Conservation (phyloP, 2,113 vertebrate genomes). For the Esox niger region DNA sequence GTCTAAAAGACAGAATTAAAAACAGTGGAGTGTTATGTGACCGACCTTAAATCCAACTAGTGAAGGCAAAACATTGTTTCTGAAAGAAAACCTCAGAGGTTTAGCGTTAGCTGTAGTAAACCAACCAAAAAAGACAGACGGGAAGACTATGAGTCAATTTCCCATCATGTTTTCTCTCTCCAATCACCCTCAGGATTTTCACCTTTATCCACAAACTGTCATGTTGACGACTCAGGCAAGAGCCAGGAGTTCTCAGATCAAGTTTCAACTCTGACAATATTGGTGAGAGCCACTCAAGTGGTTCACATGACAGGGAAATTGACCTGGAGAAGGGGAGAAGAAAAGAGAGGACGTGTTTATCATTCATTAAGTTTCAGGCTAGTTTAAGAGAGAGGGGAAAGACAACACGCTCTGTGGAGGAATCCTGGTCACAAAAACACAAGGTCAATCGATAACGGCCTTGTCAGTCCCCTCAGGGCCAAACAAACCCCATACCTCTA, state of each 20-base stretch:
- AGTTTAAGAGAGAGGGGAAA: constrained; percentile 15
- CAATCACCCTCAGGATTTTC: constrained; percentile 31
- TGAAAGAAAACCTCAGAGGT: not conserved
- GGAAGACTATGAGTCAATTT: not conserved
- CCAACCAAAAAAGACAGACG: constrained; percentile 2
- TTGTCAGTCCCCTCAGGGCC: constrained; percentile 5
- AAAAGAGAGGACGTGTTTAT: constrained; percentile 45
- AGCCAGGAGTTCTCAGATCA: constrained; percentile 39
- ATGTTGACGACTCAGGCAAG: constrained; percentile 21
- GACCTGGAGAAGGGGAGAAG: constrained; percentile 39
- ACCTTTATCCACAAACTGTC: constrained; percentile 42
- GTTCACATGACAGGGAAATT: constrained; percentile 53
- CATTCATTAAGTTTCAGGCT: constrained; percentile 45
- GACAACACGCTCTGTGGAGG: constrained; percentile 3
- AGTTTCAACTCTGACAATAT: constrained; percentile 42
- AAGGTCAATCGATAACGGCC: not conserved
- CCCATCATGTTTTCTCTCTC: constrained; percentile 8
- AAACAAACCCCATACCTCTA: constrained; percentile 22
- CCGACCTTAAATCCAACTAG: constrained; percentile 6
- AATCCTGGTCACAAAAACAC: constrained; percentile 6
- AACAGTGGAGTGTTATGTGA: not conserved
- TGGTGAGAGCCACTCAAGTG: constrained; percentile 43
- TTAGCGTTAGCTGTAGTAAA: constrained; percentile 13
- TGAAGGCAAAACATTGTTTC: constrained; percentile 7
- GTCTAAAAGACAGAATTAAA: constrained; percentile 11